Evolutionary conservation across 92 coral and sea anemone genomes (phyloP).

Genomic region (Pocillopora grandis): DNA sequence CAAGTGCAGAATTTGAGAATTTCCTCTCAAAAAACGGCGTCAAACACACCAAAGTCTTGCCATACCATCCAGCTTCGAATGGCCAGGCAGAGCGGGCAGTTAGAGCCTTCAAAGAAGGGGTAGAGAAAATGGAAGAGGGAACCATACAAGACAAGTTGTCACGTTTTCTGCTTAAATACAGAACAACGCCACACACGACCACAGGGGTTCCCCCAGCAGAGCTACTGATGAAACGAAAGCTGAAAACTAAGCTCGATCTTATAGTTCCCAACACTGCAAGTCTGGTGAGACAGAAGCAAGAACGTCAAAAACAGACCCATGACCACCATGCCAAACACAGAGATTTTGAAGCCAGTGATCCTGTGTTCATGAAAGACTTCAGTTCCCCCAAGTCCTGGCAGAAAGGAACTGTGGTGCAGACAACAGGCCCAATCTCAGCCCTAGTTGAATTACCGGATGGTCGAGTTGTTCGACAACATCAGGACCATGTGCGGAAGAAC

Average conservation of each 20-base stretch:
- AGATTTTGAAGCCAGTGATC: slow-evolving; percentile 23
- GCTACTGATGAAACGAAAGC: not conserved
- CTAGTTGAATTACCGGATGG: slow-evolving; percentile 37
- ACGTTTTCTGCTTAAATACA: no score
- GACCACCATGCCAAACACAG: slow-evolving; percentile 48
- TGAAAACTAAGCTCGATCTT: slow-evolving; percentile 16
- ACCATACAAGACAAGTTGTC: no score
- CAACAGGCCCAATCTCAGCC: slow-evolving; percentile 44
- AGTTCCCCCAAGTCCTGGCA: slow-evolving; percentile 40
- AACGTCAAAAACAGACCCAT: slow-evolving; percentile 26
- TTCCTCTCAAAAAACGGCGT: slow-evolving; percentile 6
- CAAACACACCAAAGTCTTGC: no score
- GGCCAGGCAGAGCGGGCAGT: no score
- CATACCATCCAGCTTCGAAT: no score
- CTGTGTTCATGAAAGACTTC: slow-evolving; percentile 37
- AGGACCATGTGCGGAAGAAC: slow-evolving; percentile 36
- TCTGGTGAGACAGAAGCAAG: slow-evolving; percentile 19
- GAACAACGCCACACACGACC: no score
- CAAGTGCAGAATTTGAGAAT: slow-evolving; percentile 40
- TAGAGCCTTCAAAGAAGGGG: no score
- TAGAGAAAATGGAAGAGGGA: no score
- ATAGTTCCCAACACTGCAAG: slow-evolving; percentile 18
- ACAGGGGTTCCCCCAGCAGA: no score
- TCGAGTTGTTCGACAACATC: slow-evolving; percentile 25
- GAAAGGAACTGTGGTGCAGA: slow-evolving; percentile 14